A percentile compares a stretch with the other conserved stretches of the same genome.
These are phyloP conservation scores for Aleiodes sp. DNA, from an alignment of 1,140 invertebrate genomes.

Conservation along the genomic window DNA sequence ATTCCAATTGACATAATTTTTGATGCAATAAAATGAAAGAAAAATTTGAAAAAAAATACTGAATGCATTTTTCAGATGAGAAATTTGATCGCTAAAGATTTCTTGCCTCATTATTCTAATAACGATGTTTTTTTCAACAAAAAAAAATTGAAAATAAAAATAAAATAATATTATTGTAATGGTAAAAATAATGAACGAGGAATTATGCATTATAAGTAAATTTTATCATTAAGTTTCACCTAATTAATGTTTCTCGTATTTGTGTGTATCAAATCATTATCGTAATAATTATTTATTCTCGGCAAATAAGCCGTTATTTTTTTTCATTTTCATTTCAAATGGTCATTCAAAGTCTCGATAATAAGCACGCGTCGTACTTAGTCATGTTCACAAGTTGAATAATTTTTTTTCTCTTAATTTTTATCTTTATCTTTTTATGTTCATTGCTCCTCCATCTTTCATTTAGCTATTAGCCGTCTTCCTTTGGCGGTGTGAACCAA, in stretches of 20 bases:
- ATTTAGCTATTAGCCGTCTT: slow-evolving; percentile 78
- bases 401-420: slow-evolving; percentile 41
- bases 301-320: slow-evolving; percentile 29
- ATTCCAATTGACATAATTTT: no score
- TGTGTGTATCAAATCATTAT: slow-evolving; percentile 66
- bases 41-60: slow-evolving; percentile 12
- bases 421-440: slow-evolving; percentile 32
- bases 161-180: not conserved
- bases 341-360: slow-evolving; percentile 62
- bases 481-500: slow-evolving; percentile 88
- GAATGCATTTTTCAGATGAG: slow-evolving; percentile 8
- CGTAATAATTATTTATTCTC: slow-evolving; percentile 39
- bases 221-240: slow-evolving; percentile 51
- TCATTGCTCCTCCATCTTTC: no score
- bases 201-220: not conserved
- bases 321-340: not conserved
- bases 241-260: slow-evolving; percentile 60
- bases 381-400: slow-evolving; percentile 20
- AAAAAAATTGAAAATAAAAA: not conserved
- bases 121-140: no score
- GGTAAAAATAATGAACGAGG: not conserved
- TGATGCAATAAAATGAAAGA: not conserved
- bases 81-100: no score
- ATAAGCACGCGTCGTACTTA: slow-evolving; percentile 54
- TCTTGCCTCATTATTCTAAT: no score